Evolutionary conservation across 2,113 vertebrate genomes (phyloP).

Genomic region (Oncorhynchus clarkii): DNA sequence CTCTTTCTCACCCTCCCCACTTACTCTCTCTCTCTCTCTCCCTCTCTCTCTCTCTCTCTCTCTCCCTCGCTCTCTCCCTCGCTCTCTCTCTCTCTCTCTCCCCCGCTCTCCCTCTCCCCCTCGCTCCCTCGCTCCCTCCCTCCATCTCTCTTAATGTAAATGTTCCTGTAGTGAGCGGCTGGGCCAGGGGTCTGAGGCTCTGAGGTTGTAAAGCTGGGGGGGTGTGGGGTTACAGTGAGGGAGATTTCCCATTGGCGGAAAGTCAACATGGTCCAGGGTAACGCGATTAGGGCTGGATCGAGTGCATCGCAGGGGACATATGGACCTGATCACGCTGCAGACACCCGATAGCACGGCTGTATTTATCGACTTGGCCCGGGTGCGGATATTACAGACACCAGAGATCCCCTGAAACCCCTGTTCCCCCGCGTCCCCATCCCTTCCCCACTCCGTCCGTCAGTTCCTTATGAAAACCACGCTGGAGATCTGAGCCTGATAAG

Average conservation of each 20-base stretch:
- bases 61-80: slow-evolving; percentile 31
- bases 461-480: slow-evolving; percentile 64
- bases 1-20: slow-evolving; percentile 14
- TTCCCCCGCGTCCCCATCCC: too few relatives aligned
- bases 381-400: slow-evolving; percentile 68
- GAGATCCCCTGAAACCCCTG: slow-evolving; percentile 34
- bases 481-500: slow-evolving; percentile 64
- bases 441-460: slow-evolving; percentile 5
- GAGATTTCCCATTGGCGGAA: slow-evolving; percentile 78
- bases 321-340: slow-evolving; percentile 75
- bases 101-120: neutral
- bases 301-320: slow-evolving; percentile 71
- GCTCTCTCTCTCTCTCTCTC: neutral
- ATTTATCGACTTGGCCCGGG: slow-evolving; percentile 67
- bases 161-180: slow-evolving; percentile 52
- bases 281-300: slow-evolving; percentile 76
- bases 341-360: slow-evolving; percentile 71
- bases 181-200: slow-evolving; percentile 41
- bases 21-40: neutral
- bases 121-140: neutral
- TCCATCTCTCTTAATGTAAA: slow-evolving; percentile 46
- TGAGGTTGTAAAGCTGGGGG: slow-evolving; percentile 25
- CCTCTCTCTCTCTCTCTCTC: slow-evolving; percentile 41
- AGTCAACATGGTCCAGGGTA: slow-evolving; percentile 72
- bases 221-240: slow-evolving; percentile 75